A percentile compares a stretch with the other conserved stretches of the same genome.
Evolutionary conservation across 2,113 vertebrate genomes (phyloP).

Genomic region (Oostethus manadensis): DNA sequence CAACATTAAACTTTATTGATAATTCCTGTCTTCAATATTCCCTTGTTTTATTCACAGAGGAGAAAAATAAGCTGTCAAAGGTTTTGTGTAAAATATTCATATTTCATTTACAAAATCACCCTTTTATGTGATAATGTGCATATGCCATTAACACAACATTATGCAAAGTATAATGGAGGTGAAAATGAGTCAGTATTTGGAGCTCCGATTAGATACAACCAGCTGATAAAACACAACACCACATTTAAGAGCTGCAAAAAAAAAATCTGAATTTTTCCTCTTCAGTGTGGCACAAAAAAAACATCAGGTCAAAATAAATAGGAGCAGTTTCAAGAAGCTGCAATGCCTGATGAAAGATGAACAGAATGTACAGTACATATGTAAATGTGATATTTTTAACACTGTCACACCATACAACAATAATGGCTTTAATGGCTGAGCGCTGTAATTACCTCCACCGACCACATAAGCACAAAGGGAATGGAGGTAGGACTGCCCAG

Average conservation of each 20-base stretch:
- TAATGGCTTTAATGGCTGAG: not conserved
- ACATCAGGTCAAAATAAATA: not conserved
- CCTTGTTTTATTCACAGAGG: not conserved
- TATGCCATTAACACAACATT: not conserved
- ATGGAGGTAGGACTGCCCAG: too few relatives aligned
- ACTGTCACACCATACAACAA: not conserved
- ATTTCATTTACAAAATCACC: not conserved
- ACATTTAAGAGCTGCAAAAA: not conserved
- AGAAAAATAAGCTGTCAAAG: not conserved
- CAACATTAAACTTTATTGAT: not conserved
- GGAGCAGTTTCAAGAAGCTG: too few relatives aligned
- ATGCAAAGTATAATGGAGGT: not conserved
- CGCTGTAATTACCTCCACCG: not conserved
- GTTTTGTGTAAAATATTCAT: constrained; percentile 2
- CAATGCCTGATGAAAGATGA: too few relatives aligned
- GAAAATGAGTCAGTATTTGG: not conserved
- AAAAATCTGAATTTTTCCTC: not conserved
- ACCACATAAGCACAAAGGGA: not conserved
- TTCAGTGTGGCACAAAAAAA: not conserved
- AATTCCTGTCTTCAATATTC: not conserved
- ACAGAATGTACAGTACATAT: too few relatives aligned
- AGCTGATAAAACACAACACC: not conserved
- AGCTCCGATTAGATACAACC: constrained; percentile 3
- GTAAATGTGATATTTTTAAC: not conserved
- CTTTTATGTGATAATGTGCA: not conserved